Base-by-base conservation (phyloP, 2,888 invertebrate genomes). In the Ophioninae sp. region DNA sequence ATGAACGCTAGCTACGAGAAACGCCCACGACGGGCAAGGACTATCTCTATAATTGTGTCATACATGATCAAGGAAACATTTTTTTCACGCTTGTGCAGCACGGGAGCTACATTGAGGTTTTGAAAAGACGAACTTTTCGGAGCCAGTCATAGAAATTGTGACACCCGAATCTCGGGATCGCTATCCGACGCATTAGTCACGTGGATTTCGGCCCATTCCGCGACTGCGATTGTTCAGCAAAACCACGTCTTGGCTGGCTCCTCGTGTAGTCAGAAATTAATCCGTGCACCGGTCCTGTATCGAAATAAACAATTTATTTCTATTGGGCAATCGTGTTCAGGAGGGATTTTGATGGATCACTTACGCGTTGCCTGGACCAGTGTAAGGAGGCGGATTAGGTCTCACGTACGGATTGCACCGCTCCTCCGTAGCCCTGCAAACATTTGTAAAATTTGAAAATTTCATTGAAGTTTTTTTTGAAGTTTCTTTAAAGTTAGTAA, bases 301-400 rank as follows among this genome's bases (percentile, higher is more conserved):
- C 17, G 71, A 67, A 22, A 56, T 63, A 8, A 7, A 73, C 51
- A 17, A 10, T 76, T 39, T 37, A 68, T n/a, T 51, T 71, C 22
- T 30, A 71, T 56, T 30, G 84, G 20, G 78, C 71, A 56, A 65
- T 67, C 39, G 37, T 58, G 41, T 58, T 59, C 41, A 20, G 17
- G 20, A 44, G 10, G 6, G 41, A 23, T 71, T 78, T 56, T 61
- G 10, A 44, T 51, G 51, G 13, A 51, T 51, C 3, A 51, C 51
- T 6, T 17, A 94, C 93, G 94, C 93, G 88, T 93, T 94, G 86
- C 94, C 93, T 6, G 94, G 94, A 65, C 94, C 93, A 8, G 93
- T 93, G 86, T 95, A 95, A 2, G 95, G 95, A 7, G 95, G 95
- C 17, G 95, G 95, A 87, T 94, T 94, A 0, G 95, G 95, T 69